Evolutionary conservation across 1,140 invertebrate genomes (phyloP), one percentile per base, ranked within the genome.

Genomic region (Trachymyrmex cornetzi): DNA sequence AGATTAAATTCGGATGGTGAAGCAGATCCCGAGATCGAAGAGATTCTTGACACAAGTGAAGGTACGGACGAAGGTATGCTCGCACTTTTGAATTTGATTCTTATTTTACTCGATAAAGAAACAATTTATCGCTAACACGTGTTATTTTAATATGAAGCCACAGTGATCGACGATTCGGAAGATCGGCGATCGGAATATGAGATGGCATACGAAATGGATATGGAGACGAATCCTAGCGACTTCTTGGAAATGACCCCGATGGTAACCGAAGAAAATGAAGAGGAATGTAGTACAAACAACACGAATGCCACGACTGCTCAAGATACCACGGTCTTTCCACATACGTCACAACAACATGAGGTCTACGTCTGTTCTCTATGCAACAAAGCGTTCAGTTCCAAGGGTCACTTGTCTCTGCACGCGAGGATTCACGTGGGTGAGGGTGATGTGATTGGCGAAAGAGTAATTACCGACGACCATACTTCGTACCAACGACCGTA

Each of bases 311-410:
- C 75, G 24, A 5, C 24, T 7, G 14, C 55, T 50, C 80, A 84
- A n/a, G 19, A 90, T 84, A 12, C 50, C 77, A 1, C 87, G 1
- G 67, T 92, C 9, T 93, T 94, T 30, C 93, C 95, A 81, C 94
- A 94, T 27, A 93, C 92, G n/a, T 93, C 92, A 34, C 94, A 95
- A 55, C 95, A 95, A 77, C 95, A 95, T 77, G 95, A 95, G 85
- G 94, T 95, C 19, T 96, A 95, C 61, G 94, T 96, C 5, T 96
- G 96, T 79, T 95, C 95, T 34, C 93, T 96, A 6, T 96, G 95
- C 84, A 95, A 95, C 80, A 95, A 96, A 84, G 95, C 95, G 6
- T 96, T 96, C 66, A 95, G 95, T 75, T 96, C 95, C 9, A 96
- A 96, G 89, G 95, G 95, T 48, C 95, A 96, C 75, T 85, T 96